Evolutionary conservation across 30 jellyfish, hydroid and myxozoan genomes (phyloP).

Genomic region (Aurelia aurita): DNA sequence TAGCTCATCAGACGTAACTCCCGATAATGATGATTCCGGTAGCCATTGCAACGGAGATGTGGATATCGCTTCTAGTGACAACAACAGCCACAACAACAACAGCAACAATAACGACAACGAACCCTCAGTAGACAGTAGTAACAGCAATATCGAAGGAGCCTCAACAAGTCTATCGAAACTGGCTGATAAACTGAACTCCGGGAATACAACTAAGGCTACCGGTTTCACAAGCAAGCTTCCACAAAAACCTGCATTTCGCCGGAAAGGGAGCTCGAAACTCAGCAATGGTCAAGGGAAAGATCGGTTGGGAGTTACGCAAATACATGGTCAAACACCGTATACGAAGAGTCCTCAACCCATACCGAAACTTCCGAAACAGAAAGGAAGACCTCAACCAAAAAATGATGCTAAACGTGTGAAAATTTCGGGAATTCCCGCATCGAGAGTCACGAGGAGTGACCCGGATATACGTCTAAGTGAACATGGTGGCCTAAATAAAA

Average conservation of each 20-base stretch:
- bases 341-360: constrained; percentile 34
- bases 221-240: constrained; percentile 22
- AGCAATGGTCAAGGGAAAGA: constrained; percentile 45
- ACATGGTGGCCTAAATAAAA: neutral
- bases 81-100: neutral
- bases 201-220: neutral
- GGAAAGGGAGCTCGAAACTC: constrained; percentile 52
- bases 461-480: neutral
- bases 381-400: neutral
- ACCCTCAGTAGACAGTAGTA: neutral
- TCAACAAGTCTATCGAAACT: constrained; percentile 51
- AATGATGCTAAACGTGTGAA: neutral
- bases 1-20: too few relatives aligned
- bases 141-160: constrained; percentile 24
- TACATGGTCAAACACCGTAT: constrained; percentile 73
- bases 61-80: neutral
- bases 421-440: neutral
- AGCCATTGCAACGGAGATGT: neutral
- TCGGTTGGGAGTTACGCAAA: constrained; percentile 34
- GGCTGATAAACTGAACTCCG: constrained; percentile 64
- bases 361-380: constrained; percentile 40
- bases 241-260: constrained; percentile 50
- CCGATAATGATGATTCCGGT: neutral
- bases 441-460: neutral
- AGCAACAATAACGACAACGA: neutral